phyloP scores from a whole-genome alignment of 2,888 invertebrate species.

The Erebia aethiops region DNA sequence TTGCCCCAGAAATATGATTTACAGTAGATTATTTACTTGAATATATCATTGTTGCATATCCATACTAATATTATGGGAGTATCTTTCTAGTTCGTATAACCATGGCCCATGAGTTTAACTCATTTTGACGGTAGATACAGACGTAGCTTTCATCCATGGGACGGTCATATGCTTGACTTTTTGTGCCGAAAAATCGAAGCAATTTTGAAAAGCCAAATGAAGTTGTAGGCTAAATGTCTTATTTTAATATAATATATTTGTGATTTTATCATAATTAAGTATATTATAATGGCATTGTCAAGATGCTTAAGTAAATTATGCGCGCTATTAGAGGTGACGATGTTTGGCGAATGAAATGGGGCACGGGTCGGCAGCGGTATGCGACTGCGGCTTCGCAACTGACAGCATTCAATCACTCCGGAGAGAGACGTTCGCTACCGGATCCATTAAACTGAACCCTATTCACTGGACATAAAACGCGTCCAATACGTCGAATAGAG shows the following conservation, averaged over 20 bases:
- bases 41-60: too few relatives aligned
- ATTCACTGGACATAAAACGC: conserved; percentile 51
- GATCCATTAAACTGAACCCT: conserved; percentile 52
- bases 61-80: too few relatives aligned
- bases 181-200: too few relatives aligned
- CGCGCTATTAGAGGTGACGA: conserved; percentile 71
- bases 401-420: conserved; percentile 70
- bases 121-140: too few relatives aligned
- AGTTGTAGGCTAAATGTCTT: too few relatives aligned
- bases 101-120: too few relatives aligned
- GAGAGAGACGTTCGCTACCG: conserved; percentile 31
- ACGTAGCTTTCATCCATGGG: too few relatives aligned
- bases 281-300: conserved; percentile 3
- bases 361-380: conserved; percentile 61
- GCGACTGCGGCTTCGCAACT: conserved; percentile 55
- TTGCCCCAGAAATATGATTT: not conserved
- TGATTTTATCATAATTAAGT: not conserved
- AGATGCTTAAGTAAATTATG: conserved; percentile 62
- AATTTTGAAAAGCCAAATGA: too few relatives aligned
- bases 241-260: too few relatives aligned
- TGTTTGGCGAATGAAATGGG: conserved; percentile 67
- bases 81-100: too few relatives aligned
- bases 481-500: conserved; percentile 51
- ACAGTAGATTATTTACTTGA: not conserved
- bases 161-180: too few relatives aligned